Evolutionary conservation across 2,113 vertebrate species (phyloP).

Genomic region (Thomomys bottae): DNA sequence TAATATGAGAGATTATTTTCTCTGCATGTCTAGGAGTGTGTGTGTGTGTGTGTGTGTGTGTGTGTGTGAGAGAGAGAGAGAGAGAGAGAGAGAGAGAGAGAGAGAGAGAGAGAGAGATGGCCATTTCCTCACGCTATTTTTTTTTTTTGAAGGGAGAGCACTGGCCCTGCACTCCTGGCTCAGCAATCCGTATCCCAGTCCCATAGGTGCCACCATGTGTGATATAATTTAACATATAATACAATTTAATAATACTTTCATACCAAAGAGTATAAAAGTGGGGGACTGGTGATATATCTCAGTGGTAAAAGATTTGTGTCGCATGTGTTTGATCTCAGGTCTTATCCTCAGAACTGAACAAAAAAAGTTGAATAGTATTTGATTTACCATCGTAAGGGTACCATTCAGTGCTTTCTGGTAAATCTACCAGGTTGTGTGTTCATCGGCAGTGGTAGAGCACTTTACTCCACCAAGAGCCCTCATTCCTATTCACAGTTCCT

Average conservation of each 20-base stretch:
- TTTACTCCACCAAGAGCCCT: neutral
- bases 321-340: neutral
- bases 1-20: neutral
- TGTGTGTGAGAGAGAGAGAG: too few species aligned
- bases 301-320: neutral
- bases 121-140: too few species aligned
- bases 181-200: too few species aligned
- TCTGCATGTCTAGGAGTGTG: too few species aligned
- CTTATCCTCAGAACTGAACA: neutral
- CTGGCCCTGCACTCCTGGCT: too few species aligned
- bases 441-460: neutral
- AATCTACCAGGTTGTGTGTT: neutral
- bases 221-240: too few species aligned
- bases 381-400: neutral
- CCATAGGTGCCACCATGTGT: too few species aligned
- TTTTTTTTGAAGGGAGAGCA: neutral
- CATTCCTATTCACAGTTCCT: rapidly evolving
- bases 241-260: too few species aligned
- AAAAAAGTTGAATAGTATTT: neutral
- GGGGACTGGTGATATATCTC: neutral
- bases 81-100: too few species aligned
- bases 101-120: too few species aligned
- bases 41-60: neutral
- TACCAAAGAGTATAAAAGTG: neutral
- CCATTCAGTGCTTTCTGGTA: neutral